A percentile compares a stretch with the other conserved stretches of the same genome.
phyloP scores from a whole-genome alignment of 1,140 invertebrate species.

The Anthonomus grandis region DNA sequence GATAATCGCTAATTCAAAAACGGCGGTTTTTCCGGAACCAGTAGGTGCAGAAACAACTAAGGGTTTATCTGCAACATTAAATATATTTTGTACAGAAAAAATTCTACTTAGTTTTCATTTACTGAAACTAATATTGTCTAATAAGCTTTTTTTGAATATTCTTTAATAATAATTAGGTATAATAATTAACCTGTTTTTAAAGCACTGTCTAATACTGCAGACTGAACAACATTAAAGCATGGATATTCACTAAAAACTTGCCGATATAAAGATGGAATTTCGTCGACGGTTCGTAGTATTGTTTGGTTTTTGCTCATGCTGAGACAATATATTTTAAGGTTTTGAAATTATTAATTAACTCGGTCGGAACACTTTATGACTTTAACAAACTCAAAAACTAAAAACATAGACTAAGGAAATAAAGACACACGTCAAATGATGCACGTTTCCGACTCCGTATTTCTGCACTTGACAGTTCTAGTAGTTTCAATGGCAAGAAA shows the following conservation, averaged over 20 bases:
- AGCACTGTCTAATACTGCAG: slow-evolving; percentile 64
- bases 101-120: neutral
- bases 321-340: no score
- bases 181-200: slow-evolving; percentile 58
- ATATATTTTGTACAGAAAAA: slow-evolving; percentile 2
- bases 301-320: no score
- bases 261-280: slow-evolving; percentile 36
- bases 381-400: no score
- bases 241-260: slow-evolving; percentile 51
- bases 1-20: slow-evolving; percentile 78
- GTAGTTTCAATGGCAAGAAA: no score
- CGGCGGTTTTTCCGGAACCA: slow-evolving; percentile 77
- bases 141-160: neutral
- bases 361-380: no score
- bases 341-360: no score
- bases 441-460: no score
- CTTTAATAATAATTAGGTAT: neutral
- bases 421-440: no score
- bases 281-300: no score
- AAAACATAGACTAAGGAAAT: no score
- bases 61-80: slow-evolving; percentile 59
- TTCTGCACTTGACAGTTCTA: no score
- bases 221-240: slow-evolving; percentile 71
- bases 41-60: slow-evolving; percentile 75
- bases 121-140: slow-evolving; percentile 14